These are phyloP conservation scores for Volucella zonaria DNA, from an alignment of 2,888 invertebrate species.

Conservation along the genomic window DNA sequence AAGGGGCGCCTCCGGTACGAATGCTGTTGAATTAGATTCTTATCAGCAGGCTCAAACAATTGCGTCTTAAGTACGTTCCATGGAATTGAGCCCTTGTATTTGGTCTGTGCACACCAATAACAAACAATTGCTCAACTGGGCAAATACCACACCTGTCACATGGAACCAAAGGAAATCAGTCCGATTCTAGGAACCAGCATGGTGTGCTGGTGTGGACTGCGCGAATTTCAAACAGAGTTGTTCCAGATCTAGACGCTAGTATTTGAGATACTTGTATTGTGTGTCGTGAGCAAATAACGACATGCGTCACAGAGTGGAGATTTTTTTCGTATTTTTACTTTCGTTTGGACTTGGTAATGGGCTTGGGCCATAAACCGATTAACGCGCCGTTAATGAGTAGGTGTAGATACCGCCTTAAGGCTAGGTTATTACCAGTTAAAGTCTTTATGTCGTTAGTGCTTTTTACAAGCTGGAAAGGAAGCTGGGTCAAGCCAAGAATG, in stretches of 20 bases:
- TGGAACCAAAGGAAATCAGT: slow-evolving; percentile 35
- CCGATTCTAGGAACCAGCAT: slow-evolving; percentile 44
- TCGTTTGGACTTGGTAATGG: too few relatives aligned
- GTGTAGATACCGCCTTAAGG: too few relatives aligned
- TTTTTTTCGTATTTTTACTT: too few relatives aligned
- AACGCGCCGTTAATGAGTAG: too few relatives aligned
- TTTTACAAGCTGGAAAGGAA: too few relatives aligned
- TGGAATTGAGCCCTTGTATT: slow-evolving; percentile 44
- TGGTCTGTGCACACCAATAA: neutral
- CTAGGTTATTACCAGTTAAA: too few relatives aligned
- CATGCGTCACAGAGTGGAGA: too few relatives aligned
- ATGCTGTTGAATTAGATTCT: slow-evolving; percentile 59
- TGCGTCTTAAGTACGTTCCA: slow-evolving; percentile 28
- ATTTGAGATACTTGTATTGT: slow-evolving; percentile 11
- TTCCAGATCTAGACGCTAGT: too few relatives aligned
- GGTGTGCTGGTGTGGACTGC: slow-evolving; percentile 22
- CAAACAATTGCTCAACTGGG: slow-evolving; percentile 22
- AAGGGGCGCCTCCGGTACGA: slow-evolving; percentile 51
- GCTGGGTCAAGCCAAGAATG: too few relatives aligned
- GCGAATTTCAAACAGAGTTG: slow-evolving; percentile 41
- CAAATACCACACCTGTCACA: slow-evolving; percentile 69
- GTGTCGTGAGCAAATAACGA: slow-evolving; percentile 21
- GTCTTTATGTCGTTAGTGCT: too few relatives aligned
- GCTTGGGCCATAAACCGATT: too few relatives aligned
- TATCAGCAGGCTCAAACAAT: slow-evolving; percentile 65